Evolutionary conservation across 2,888 invertebrate genomes (phyloP).

Genomic region (Luperina testacea): DNA sequence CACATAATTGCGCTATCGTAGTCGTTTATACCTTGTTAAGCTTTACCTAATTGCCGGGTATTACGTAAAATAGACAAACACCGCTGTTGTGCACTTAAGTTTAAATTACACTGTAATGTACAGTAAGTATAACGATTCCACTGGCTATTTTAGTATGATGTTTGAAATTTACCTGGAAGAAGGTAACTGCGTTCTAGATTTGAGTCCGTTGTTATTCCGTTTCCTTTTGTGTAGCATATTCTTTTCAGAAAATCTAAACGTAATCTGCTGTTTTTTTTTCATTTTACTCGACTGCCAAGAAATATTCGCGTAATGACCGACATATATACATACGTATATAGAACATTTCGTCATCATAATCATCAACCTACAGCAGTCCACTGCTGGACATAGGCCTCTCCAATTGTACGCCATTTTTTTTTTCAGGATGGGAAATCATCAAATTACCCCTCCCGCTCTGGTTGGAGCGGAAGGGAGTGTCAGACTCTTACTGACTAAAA

Average conservation of each 20-base stretch:
- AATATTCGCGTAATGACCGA: neutral
- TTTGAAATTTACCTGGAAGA: constrained; percentile 45
- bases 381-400: too few relatives aligned
- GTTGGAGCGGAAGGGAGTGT: too few relatives aligned
- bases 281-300: neutral
- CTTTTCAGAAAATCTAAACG: constrained; percentile 15
- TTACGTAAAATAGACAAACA: constrained; percentile 57
- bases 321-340: too few relatives aligned
- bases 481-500: too few relatives aligned
- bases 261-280: neutral
- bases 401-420: too few relatives aligned
- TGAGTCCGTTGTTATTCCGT: constrained; percentile 28
- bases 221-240: constrained; percentile 13
- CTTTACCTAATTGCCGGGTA: constrained; percentile 56
- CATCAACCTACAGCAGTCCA: too few relatives aligned
- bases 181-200: constrained; percentile 30
- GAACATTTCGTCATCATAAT: neutral
- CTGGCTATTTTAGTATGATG: constrained; percentile 36
- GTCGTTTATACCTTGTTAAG: constrained; percentile 56
- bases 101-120: constrained; percentile 55
- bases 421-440: too few relatives aligned
- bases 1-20: constrained; percentile 50
- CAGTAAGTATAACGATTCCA: constrained; percentile 55
- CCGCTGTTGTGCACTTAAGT: constrained; percentile 53
- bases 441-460: too few relatives aligned